Percentiles rank a stretch among this genome's conserved stretches.
These are phyloP conservation scores for Thinocorus orbignyianus DNA, from an alignment of 2,113 vertebrate genomes.

Conservation along the genomic window DNA sequence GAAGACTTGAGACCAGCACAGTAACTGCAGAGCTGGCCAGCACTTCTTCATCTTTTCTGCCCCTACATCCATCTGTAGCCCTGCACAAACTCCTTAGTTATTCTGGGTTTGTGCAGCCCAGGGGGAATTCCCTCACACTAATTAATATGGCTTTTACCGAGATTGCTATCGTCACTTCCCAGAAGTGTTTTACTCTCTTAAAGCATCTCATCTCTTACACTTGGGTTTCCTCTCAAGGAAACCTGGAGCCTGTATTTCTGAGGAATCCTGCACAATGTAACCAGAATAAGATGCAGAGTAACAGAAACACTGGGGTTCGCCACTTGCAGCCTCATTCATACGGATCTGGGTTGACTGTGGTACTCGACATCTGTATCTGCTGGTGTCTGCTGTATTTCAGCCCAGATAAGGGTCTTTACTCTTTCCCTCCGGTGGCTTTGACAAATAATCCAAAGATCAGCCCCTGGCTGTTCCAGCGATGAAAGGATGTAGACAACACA, in stretches of 20 bases:
- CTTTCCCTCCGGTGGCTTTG: background rate
- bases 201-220: background rate
- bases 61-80: background rate
- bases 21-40: background rate
- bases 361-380: background rate
- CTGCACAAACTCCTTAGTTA: background rate
- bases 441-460: background rate
- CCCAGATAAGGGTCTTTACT: background rate
- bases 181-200: background rate
- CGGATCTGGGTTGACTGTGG: background rate
- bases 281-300: background rate
- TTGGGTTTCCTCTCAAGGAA: background rate
- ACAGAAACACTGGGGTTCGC: background rate
- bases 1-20: background rate
- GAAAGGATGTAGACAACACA: background rate
- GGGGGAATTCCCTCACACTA: background rate
- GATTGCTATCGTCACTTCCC: background rate
- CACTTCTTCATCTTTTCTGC: background rate
- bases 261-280: background rate
- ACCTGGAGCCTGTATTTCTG: background rate
- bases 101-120: background rate
- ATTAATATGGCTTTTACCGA: background rate
- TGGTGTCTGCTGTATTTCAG: background rate
- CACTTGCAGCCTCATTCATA: background rate
- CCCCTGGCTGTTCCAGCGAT: background rate